Base-by-base conservation (phyloP, 2,888 invertebrate species). In the Isoperla grammatica region DNA sequence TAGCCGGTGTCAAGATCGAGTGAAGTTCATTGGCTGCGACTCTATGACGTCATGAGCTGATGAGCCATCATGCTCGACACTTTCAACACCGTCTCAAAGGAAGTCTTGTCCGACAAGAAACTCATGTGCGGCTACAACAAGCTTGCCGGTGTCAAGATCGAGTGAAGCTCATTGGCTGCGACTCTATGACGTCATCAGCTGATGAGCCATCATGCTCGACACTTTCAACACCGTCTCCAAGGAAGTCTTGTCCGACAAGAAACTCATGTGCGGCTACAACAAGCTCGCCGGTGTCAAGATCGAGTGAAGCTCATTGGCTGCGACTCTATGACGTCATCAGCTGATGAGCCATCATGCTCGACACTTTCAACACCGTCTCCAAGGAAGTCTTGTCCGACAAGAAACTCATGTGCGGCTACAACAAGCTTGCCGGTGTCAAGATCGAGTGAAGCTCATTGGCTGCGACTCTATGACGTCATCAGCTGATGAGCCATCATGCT, bases 401-500 rank as follows among this genome's bases (percentile, higher is more conserved):
- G 22, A 46, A 22, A 20, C 46, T 22, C 11, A 3, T 46, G 29
- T 29, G 29, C 29, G 29, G 29, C 29, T 29, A 29, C 29, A 29
- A 29, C 29, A 29, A 29, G 8, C 29, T 29, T 8, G 29, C 29
- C 8, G 29, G 29, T 8, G 29, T 29, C 29, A 29, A 29, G 29
- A 29, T 29, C 29, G 29, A 29, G 29, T 29, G 29, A 29, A 29
- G 29, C 29, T 29, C 29, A 6, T 29, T 29, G 29, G 5, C n/a
- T n/a, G n/a, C n/a, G n/a, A n/a, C 76, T 81, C 1, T 77, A 78
- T 1, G 76, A 75, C 15, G 71, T 82, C 29, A 79, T 79, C 61
- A 75, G 74, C 62, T 77, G 79, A 0, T 75, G 78, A 17, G 71
- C 73, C 60, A 70, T 74, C 22, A 81, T 81, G 81, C 76, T 77